Evolutionary conservation across 2,797 vertebrate genomes (phyloP).

Genomic region (Natrix natrix): DNA sequence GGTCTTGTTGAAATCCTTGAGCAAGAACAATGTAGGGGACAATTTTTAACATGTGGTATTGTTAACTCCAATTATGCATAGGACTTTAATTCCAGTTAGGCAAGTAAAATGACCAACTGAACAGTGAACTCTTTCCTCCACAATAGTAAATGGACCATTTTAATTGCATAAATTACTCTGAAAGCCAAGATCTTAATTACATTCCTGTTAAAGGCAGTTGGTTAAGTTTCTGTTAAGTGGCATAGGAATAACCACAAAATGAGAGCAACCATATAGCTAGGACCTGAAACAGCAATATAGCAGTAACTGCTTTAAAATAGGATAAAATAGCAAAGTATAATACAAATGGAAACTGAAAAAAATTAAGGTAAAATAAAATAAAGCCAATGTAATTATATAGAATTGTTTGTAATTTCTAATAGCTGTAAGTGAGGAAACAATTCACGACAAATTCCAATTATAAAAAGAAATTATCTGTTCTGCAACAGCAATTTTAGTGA

Average conservation of each 20-base stretch:
- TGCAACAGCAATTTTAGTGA: constrained; percentile 66
- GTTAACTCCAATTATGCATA: neutral
- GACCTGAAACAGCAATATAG: neutral
- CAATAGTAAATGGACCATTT: neutral
- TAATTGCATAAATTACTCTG: neutral
- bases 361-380: constrained; percentile 33
- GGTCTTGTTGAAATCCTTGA: neutral
- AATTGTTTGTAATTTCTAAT: constrained; percentile 71
- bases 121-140: neutral
- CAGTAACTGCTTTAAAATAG: neutral
- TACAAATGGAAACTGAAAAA: constrained; percentile 1
- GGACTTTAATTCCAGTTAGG: neutral
- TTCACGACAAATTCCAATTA: constrained; percentile 68
- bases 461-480: constrained; percentile 71
- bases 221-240: neutral
- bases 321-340: neutral
- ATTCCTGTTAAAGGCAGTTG: neutral
- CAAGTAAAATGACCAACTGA: neutral
- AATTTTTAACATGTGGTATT: neutral
- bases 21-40: neutral
- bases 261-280: neutral
- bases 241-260: neutral
- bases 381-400: constrained; percentile 52
- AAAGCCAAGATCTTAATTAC: neutral
- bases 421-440: constrained; percentile 64